A percentile compares a stretch with the other conserved stretches of the same genome.
phyloP scores from a whole-genome alignment of 1,140 invertebrate species.

The Bombus polaris region DNA sequence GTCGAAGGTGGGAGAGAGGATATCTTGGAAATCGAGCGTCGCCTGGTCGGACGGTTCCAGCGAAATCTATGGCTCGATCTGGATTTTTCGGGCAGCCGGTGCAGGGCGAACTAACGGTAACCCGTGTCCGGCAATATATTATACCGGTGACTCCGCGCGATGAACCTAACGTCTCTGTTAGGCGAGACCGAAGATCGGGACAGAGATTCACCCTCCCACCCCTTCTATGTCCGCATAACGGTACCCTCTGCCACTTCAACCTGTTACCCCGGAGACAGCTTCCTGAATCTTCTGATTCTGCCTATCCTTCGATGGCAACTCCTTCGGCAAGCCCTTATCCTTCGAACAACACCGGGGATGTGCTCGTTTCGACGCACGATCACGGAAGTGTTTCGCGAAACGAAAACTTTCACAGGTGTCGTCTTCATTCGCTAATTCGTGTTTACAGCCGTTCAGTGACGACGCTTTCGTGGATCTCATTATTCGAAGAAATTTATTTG shows the following conservation, averaged over 20 bases:
- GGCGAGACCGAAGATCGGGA: conserved; percentile 32
- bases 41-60: conserved; percentile 3
- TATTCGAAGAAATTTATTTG: too few relatives aligned
- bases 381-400: too few relatives aligned
- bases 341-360: too few relatives aligned
- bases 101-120: conserved; percentile 33
- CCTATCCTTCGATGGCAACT: neutral
- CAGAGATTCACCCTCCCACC: conserved; percentile 34
- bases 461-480: too few relatives aligned
- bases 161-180: conserved; percentile 51
- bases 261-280: conserved; percentile 23
- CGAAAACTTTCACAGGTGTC: too few relatives aligned
- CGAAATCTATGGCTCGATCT: conserved; percentile 45
- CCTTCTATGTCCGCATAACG: conserved; percentile 28
- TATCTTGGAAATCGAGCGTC: conserved; percentile 28
- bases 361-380: too few relatives aligned
- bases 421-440: too few relatives aligned
- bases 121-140: conserved; percentile 49
- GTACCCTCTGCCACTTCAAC: conserved; percentile 39
- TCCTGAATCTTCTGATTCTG: neutral
- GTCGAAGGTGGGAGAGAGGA: neutral
- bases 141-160: conserved; percentile 1
- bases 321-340: neutral
- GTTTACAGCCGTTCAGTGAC: too few relatives aligned
- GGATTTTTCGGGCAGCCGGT: conserved; percentile 9